Evolutionary conservation across 2,888 invertebrate species (phyloP).

Genomic region (Parelbella ahira): DNA sequence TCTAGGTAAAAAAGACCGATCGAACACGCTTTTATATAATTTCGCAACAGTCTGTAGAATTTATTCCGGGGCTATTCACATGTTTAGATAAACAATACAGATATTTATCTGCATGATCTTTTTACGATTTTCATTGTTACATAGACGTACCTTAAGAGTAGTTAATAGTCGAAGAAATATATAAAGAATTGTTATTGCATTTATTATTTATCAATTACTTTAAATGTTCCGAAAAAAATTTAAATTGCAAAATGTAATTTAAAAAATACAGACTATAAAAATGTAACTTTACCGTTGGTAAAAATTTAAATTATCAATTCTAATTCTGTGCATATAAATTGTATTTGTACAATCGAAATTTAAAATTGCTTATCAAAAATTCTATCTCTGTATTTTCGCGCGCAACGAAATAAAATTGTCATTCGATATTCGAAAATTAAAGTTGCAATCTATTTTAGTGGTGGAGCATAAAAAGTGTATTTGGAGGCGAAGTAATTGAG

Average conservation of each 20-base stretch:
- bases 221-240: too few species aligned
- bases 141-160: neutral
- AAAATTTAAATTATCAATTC: constrained; percentile 7
- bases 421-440: constrained; percentile 24
- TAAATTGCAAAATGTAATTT: too few species aligned
- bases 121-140: constrained; percentile 29
- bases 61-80: constrained; percentile 52
- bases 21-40: too few species aligned
- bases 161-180: too few species aligned
- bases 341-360: constrained; percentile 13
- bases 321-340: constrained; percentile 4
- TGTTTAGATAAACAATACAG: constrained; percentile 41
- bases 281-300: too few species aligned
- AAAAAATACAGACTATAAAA: too few species aligned
- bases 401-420: constrained; percentile 14
- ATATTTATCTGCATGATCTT: constrained; percentile 20
- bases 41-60: constrained; percentile 33
- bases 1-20: too few species aligned
- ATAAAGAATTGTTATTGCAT: too few species aligned
- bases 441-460: constrained; percentile 24
- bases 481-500: constrained; percentile 63
- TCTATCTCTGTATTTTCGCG: constrained; percentile 14
- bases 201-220: too few species aligned
- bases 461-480: constrained; percentile 55
- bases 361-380: constrained; percentile 23